phyloP scores from a whole-genome alignment of 2,888 invertebrate genomes.

The Epinotia ramella region DNA sequence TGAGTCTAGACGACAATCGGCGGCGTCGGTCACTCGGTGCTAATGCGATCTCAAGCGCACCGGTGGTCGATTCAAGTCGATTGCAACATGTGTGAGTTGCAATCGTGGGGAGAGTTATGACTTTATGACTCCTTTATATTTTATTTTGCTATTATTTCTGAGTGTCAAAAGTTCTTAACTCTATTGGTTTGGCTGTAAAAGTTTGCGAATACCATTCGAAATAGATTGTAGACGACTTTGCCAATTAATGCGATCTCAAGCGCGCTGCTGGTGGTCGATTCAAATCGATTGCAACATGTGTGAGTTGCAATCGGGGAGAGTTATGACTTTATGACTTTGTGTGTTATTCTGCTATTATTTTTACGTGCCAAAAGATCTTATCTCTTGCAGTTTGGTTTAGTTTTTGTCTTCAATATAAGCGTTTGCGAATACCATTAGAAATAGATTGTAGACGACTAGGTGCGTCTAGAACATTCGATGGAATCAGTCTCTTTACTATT shows the following conservation, averaged over 20 bases:
- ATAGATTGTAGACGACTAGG: too few relatives aligned
- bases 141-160: conserved; percentile 7
- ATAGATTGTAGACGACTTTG: too few relatives aligned
- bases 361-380: too few relatives aligned
- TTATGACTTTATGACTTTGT: conserved; percentile 3
- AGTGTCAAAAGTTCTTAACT: too few relatives aligned
- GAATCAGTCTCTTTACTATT: too few relatives aligned
- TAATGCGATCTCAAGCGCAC: conserved; percentile 42
- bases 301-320: conserved; percentile 18
- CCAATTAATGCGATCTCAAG: conserved; percentile 39
- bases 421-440: too few relatives aligned
- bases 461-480: too few relatives aligned
- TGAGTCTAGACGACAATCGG: conserved; percentile 59
- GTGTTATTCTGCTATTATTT: conserved; percentile 8
- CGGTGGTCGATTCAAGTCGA: conserved; percentile 51
- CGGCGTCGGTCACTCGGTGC: conserved; percentile 53
- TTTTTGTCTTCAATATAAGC: too few relatives aligned
- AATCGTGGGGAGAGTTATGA: conserved; percentile 23
- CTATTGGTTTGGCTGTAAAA: too few relatives aligned
- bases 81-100: conserved; percentile 23
- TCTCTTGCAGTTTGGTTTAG: too few relatives aligned
- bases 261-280: conserved; percentile 53
- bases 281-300: conserved; percentile 29
- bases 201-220: too few relatives aligned
- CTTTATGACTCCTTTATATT: neutral